These are phyloP conservation scores for Phenacoccus solenopsis DNA, from an alignment of 1,140 invertebrate species.

Conservation along the genomic window DNA sequence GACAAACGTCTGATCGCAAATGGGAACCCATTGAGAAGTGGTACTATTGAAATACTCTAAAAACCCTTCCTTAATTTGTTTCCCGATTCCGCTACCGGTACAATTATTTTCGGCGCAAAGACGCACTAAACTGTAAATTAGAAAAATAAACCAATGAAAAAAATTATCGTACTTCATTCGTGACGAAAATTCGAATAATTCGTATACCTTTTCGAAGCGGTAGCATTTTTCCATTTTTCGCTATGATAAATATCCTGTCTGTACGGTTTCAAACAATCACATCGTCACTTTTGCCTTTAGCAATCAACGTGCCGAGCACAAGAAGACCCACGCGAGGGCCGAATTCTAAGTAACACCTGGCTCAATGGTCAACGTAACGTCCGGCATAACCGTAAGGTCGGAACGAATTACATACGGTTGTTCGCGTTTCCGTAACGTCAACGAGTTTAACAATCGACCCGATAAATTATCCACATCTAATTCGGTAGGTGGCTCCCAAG, in stretches of 20 bases:
- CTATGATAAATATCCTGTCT: neutral
- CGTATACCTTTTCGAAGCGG: neutral
- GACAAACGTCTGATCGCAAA: conserved; percentile 90
- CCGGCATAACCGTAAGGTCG: conserved; percentile 95
- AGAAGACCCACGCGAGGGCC: conserved; percentile 93
- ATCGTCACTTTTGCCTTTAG: conserved; percentile 59
- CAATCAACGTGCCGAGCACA: conserved; percentile 77
- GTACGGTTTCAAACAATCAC: conserved; percentile 72
- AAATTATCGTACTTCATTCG: neutral
- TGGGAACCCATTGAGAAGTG: conserved; percentile 88
- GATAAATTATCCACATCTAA: conserved; percentile 50
- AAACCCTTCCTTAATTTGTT: conserved; percentile 48
- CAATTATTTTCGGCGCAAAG: conserved; percentile 64
- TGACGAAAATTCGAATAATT: neutral
- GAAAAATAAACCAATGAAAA: neutral
- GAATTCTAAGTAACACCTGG: conserved; percentile 89
- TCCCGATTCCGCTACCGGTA: conserved; percentile 35
- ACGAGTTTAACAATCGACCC: conserved; percentile 63
- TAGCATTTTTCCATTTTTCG: neutral
- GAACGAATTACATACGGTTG: conserved; percentile 71
- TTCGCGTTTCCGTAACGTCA: conserved; percentile 50
- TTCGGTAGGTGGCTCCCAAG: conserved; percentile 39
- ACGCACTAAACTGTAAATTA: conserved; percentile 42
- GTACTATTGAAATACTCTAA: conserved; percentile 91
- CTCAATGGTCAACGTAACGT: conserved; percentile 67